A percentile compares a stretch with the other conserved stretches of the same genome.
phyloP scores from a whole-genome alignment of 2,888 invertebrate genomes.

The Drosophila glabriapex region DNA sequence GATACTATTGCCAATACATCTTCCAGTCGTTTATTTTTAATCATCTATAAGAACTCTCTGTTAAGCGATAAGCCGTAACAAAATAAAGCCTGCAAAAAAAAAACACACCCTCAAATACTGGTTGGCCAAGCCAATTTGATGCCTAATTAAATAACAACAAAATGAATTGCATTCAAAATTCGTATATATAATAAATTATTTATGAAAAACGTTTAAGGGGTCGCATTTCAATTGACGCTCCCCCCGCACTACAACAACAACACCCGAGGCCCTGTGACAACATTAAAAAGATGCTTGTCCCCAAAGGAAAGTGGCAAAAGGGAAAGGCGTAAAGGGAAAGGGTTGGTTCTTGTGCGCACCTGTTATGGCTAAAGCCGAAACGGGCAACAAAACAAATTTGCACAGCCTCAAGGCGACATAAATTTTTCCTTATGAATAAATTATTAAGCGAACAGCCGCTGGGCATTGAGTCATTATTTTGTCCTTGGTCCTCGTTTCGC shows the following conservation, averaged over 20 bases:
- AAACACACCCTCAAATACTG: constrained; percentile 17
- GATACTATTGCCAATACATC: neutral
- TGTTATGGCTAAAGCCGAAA: constrained; percentile 46
- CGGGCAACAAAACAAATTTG: constrained; percentile 64
- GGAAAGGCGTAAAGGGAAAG: constrained; percentile 1
- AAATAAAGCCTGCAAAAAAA: neutral
- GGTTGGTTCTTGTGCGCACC: constrained; percentile 39
- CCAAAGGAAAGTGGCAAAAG: neutral
- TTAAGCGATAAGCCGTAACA: neutral
- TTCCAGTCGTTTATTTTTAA: neutral
- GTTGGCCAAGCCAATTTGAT: constrained; percentile 40
- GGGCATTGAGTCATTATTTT: constrained; percentile 33
- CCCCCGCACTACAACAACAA: constrained; percentile 12
- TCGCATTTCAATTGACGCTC: constrained; percentile 62
- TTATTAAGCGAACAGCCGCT: constrained; percentile 59
- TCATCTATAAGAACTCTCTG: neutral
- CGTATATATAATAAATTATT: constrained; percentile 70
- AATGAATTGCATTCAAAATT: constrained; percentile 45
- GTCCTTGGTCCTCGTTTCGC: constrained; percentile 16
- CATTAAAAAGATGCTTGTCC: constrained; percentile 23
- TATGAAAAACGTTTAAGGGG: constrained; percentile 70
- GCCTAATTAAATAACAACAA: constrained; percentile 55
- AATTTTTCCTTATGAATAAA: constrained; percentile 78
- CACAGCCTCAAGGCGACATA: constrained; percentile 65
- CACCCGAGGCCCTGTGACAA: constrained; percentile 16